Percentiles rank a stretch among this genome's conserved stretches.
These are phyloP conservation scores for Lycaon pictus DNA, from an alignment of 2,113 vertebrate genomes.

Conservation along the genomic window DNA sequence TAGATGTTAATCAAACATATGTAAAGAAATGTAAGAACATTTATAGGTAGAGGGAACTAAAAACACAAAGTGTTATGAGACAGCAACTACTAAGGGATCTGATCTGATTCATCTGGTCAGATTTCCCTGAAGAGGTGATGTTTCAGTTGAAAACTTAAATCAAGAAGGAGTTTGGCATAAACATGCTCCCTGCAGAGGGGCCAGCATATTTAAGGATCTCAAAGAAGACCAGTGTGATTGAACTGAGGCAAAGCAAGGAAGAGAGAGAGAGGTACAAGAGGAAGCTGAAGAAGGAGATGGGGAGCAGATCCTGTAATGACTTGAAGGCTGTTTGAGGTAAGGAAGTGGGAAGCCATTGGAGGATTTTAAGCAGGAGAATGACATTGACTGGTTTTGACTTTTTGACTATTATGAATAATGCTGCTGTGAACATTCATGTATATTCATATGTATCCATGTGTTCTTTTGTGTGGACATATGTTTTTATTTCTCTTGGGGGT, in stretches of 20 bases:
- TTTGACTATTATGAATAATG: neutral
- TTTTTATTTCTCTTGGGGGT: slow-evolving; percentile 15
- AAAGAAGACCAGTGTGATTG: neutral
- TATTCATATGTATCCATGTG: neutral
- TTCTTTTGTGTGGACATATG: neutral
- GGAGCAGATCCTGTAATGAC: neutral
- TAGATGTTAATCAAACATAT: slow-evolving; percentile 19
- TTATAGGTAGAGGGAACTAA: neutral
- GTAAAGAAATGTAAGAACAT: neutral
- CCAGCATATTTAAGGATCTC: neutral
- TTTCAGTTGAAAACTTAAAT: neutral
- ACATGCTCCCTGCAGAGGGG: neutral
- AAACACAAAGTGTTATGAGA: neutral
- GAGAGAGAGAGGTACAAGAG: neutral
- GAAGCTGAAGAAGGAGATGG: neutral
- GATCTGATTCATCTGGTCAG: neutral
- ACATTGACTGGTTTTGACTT: neutral
- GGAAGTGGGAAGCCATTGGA: neutral
- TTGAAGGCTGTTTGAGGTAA: neutral
- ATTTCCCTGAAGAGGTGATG: neutral
- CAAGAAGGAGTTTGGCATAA: neutral
- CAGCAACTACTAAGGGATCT: neutral
- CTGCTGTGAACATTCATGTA: neutral
- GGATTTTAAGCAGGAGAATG: neutral
- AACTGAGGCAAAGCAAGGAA: neutral